Conservation (phyloP, 1,140 invertebrate species). For the Drosophila littoralis region DNA sequence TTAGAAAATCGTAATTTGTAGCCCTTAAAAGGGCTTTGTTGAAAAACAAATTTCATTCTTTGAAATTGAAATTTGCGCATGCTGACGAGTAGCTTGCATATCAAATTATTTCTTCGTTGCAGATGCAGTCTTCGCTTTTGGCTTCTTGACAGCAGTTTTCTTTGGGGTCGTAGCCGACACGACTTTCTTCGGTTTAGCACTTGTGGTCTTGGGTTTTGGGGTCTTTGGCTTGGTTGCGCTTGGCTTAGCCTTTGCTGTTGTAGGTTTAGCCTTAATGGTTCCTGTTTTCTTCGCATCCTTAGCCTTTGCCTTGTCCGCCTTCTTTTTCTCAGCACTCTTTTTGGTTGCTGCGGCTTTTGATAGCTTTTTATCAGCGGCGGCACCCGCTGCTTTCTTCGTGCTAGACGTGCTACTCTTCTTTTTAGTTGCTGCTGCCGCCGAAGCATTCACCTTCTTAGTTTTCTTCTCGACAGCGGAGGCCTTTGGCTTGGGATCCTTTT, state of each 20-base stretch:
- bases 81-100: background rate
- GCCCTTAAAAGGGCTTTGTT: background rate
- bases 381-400: constrained; percentile 54
- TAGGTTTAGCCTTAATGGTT: constrained; percentile 29
- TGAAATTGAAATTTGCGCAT: background rate
- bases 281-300: constrained; percentile 43
- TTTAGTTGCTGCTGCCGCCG: constrained; percentile 12
- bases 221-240: constrained; percentile 30
- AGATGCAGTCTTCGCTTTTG: background rate
- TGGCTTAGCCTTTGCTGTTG: constrained; percentile 35
- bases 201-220: constrained; percentile 36
- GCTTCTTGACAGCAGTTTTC: constrained; percentile 16
- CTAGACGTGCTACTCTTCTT: constrained; percentile 11
- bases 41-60: background rate
- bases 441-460: constrained; percentile 20
- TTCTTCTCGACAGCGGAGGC: constrained; percentile 39
- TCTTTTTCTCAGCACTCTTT: constrained; percentile 53
- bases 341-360: constrained; percentile 42
- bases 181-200: constrained; percentile 16
- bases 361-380: constrained; percentile 53
- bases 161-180: background rate
- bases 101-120: constrained; percentile 10
- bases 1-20: background rate
- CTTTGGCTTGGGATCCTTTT: constrained; percentile 58
- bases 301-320: constrained; percentile 43